Percentiles rank a stretch among this genome's conserved stretches.
phyloP scores from a whole-genome alignment of 2,888 invertebrate species.

The Cephus sareptanus region DNA sequence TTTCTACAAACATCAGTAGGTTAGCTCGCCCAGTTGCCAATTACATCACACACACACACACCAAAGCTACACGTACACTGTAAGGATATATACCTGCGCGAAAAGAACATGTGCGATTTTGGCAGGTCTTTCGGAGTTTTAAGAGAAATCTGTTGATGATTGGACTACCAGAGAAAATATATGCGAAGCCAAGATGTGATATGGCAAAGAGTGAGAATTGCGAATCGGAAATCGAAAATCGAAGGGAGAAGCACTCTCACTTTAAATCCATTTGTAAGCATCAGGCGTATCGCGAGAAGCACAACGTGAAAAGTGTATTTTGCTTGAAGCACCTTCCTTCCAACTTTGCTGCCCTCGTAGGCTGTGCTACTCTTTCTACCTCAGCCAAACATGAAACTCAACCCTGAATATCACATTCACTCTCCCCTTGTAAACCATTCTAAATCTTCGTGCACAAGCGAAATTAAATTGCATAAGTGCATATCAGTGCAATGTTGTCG shows the following conservation, averaged over 20 bases:
- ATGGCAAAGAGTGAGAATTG: constrained; percentile 2
- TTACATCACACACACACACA: no score
- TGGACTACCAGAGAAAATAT: not conserved
- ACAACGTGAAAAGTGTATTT: not conserved
- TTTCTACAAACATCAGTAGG: no score
- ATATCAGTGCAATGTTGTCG: not conserved
- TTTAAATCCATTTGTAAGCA: constrained; percentile 22
- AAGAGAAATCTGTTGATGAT: not conserved
- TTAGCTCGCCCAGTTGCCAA: no score
- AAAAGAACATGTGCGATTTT: not conserved
- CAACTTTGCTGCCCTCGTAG: not conserved
- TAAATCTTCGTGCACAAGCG: not conserved
- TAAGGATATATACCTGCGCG: not conserved
- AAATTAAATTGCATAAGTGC: not conserved
- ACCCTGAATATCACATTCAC: not conserved
- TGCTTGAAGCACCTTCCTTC: not conserved
- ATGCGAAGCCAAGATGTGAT: not conserved
- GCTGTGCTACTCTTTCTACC: not conserved
- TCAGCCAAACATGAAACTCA: not conserved
- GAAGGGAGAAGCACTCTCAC: constrained; percentile 10
- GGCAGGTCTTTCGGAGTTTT: not conserved
- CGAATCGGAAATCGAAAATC: constrained; percentile 6
- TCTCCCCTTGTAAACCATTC: not conserved
- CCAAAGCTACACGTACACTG: no score
- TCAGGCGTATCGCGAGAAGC: constrained; percentile 9